phyloP scores from a whole-genome alignment of 1,140 invertebrate species.

The Trigoniulus corallinus region DNA sequence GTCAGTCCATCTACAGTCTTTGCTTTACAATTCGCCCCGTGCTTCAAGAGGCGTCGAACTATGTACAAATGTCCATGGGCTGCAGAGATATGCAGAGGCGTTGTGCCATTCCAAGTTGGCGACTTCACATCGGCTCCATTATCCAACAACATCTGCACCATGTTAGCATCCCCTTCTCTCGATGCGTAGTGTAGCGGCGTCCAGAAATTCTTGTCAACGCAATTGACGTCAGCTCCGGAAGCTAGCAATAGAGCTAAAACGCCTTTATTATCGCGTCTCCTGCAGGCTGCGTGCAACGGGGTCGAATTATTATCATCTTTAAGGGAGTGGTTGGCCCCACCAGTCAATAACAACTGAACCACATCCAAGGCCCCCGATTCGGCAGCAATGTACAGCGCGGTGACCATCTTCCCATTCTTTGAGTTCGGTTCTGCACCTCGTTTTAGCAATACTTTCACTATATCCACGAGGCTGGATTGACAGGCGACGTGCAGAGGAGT shows the following conservation, averaged over 20 bases:
- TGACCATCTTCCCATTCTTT: neutral
- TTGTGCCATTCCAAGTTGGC: slow-evolving; percentile 53
- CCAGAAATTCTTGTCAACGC: slow-evolving; percentile 32
- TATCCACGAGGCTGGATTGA: neutral
- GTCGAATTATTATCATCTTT: slow-evolving; percentile 2
- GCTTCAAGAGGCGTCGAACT: slow-evolving; percentile 12
- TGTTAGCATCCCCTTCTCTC: slow-evolving; percentile 43
- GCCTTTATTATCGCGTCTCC: slow-evolving; percentile 2
- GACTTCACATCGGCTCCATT: slow-evolving; percentile 47
- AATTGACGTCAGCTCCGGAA: slow-evolving; percentile 26
- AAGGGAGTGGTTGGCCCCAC: slow-evolving; percentile 36
- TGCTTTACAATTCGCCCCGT: slow-evolving; percentile 10
- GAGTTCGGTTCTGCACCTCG: neutral
- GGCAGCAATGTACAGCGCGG: neutral
- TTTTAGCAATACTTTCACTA: neutral
- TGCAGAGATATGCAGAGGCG: slow-evolving; percentile 24
- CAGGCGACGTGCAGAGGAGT: neutral
- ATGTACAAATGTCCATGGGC: slow-evolving; percentile 20
- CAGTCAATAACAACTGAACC: slow-evolving; percentile 43
- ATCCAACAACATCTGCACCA: slow-evolving; percentile 44
- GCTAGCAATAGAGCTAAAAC: slow-evolving; percentile 10
- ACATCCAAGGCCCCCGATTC: neutral
- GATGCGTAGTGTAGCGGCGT: slow-evolving; percentile 55
- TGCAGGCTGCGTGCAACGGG: slow-evolving; percentile 14
- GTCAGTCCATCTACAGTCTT: neutral